A percentile compares a stretch with the other conserved stretches of the same genome.
Conservation (phyloP, 2,888 invertebrate species). For the Hecatera dysodea region DNA sequence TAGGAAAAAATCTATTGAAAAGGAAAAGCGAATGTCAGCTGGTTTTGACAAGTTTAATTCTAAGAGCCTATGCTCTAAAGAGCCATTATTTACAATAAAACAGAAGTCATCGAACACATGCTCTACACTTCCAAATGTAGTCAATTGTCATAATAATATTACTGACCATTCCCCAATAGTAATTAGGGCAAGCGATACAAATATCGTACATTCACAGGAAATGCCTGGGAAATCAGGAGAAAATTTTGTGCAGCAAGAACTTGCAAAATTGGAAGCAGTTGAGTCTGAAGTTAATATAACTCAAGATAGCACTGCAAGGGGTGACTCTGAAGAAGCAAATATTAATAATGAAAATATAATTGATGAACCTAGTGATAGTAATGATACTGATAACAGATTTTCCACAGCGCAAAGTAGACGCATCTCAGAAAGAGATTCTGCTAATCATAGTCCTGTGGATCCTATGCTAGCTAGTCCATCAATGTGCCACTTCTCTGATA, state of each 20-base stretch:
- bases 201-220: constrained; percentile 69
- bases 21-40: constrained; percentile 82
- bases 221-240: constrained; percentile 70
- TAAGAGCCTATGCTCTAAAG: constrained; percentile 70
- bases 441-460: constrained; percentile 95
- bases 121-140: constrained; percentile 75
- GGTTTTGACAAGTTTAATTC: constrained; percentile 72
- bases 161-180: constrained; percentile 69
- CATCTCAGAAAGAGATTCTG: constrained; percentile 92
- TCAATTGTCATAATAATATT: constrained; percentile 70
- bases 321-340: constrained; percentile 78
- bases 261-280: constrained; percentile 73
- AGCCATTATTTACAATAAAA: constrained; percentile 73
- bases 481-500: constrained; percentile 93
- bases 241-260: constrained; percentile 72
- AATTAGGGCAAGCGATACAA: constrained; percentile 69
- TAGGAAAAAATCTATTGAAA: constrained; percentile 89
- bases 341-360: constrained; percentile 80
- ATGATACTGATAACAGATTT: constrained; percentile 82
- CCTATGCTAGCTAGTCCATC: constrained; percentile 93
- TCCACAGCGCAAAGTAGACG: constrained; percentile 82
- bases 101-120: constrained; percentile 69
- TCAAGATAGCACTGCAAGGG: constrained; percentile 73
- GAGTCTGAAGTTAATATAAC: constrained; percentile 71
- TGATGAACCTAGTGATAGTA: constrained; percentile 80